Conservation (phyloP, 2,113 vertebrate genomes). For the Ceratotherium simum region DNA sequence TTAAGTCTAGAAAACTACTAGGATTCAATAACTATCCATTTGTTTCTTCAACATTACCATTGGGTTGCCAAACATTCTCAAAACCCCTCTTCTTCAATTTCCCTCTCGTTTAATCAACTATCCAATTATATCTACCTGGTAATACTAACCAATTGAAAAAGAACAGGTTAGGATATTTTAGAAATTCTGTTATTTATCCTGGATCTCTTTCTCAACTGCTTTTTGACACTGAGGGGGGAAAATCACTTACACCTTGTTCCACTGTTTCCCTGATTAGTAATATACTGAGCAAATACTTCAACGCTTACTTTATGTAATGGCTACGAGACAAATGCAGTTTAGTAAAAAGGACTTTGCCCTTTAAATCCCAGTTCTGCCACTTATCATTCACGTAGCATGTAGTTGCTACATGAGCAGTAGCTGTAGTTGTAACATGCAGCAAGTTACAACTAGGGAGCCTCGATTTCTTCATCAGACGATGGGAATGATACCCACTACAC, state of each 20-base stretch:
- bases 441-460: not conserved
- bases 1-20: conserved; percentile 53
- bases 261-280: not conserved
- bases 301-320: not conserved
- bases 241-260: not conserved
- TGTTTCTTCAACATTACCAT: conserved; percentile 23
- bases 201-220: not conserved
- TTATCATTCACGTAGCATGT: not conserved
- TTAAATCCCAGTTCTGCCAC: not conserved
- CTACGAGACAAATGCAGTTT: not conserved
- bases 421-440: not conserved
- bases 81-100: not conserved
- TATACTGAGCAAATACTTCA: not conserved
- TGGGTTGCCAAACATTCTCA: not conserved
- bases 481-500: not conserved
- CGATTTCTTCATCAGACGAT: not conserved
- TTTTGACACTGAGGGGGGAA: not conserved
- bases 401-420: too few species aligned
- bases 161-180: not conserved
- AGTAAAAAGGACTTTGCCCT: not conserved
- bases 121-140: not conserved
- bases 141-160: not conserved
- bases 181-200: not conserved
- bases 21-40: not conserved
- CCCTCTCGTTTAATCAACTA: not conserved